Evolutionary conservation across 37 sponge, comb jelly and placozoan genomes (phyloP).

Genomic region (Beroe forskalii): DNA sequence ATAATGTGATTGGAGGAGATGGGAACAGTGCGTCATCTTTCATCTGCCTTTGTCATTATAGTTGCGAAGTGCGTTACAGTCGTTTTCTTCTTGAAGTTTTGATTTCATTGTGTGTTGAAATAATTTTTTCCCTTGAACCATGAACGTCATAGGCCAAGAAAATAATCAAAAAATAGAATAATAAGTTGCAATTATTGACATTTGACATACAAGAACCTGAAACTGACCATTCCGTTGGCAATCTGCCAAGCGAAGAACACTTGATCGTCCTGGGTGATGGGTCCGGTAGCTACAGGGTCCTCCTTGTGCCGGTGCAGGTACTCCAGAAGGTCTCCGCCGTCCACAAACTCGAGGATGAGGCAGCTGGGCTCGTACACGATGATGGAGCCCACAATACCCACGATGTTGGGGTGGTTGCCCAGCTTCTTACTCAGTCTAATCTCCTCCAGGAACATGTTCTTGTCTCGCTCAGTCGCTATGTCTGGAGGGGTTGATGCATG

Average conservation of each 20-base stretch:
- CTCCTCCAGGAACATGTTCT: slow-evolving; percentile 33
- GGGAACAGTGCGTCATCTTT: too few species aligned
- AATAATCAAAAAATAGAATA: too few species aligned
- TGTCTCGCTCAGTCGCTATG: slow-evolving; percentile 23
- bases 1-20: too few species aligned
- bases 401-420: slow-evolving; percentile 50
- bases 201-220: background rate
- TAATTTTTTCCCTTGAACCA: too few species aligned
- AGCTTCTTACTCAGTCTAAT: slow-evolving; percentile 52
- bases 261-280: slow-evolving; percentile 17
- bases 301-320: background rate
- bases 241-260: slow-evolving; percentile 43
- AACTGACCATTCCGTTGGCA: slow-evolving; percentile 37
- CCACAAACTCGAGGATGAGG: slow-evolving; percentile 36
- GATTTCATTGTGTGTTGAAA: too few species aligned
- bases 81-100: too few species aligned
- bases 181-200: too few species aligned
- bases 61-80: too few species aligned
- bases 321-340: slow-evolving; percentile 7
- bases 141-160: too few species aligned
- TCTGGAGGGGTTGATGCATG: background rate
- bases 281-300: background rate
- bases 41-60: too few species aligned
- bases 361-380: slow-evolving; percentile 2
- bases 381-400: slow-evolving; percentile 32